A percentile compares a stretch with the other conserved stretches of the same genome.
phyloP scores from a whole-genome alignment of 2,797 vertebrate species.

The Manis javanica region DNA sequence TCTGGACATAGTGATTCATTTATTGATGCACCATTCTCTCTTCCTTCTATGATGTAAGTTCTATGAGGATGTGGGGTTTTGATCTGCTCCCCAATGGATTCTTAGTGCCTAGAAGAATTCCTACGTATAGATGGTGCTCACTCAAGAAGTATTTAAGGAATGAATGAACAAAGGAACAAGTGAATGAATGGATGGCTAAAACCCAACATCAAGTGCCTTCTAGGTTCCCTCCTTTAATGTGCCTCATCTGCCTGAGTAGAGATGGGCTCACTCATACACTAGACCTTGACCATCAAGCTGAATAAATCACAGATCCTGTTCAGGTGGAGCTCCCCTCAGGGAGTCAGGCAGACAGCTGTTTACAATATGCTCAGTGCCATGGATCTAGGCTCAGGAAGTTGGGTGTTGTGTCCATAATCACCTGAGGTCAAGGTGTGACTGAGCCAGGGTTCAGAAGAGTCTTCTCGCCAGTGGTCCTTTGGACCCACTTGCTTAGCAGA shows the following conservation, averaged over 20 bases:
- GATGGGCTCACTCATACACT: too few relatives aligned
- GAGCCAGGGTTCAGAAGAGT: not conserved
- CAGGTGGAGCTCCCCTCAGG: fast-evolving
- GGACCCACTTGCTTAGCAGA: not conserved
- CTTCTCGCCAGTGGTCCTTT: not conserved
- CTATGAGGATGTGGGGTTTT: fast-evolving
- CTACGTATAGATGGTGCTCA: fast-evolving
- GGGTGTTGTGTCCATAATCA: not conserved
- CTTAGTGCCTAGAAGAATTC: not conserved
- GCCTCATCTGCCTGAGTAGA: not conserved
- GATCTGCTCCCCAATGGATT: fast-evolving
- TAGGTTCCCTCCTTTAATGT: fast-evolving
- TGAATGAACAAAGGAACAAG: not conserved
- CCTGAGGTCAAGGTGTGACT: not conserved
- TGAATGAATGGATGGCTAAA: not conserved
- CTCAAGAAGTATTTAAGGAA: not conserved
- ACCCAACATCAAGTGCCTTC: not conserved
- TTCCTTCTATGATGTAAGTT: not conserved
- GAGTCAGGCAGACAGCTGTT: not conserved
- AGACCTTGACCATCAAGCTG: not conserved
- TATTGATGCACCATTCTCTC: not conserved
- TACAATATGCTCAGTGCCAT: not conserved
- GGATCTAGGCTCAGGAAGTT: not conserved
- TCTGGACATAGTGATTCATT: not conserved
- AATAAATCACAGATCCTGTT: not conserved